These are phyloP conservation scores for Falco biarmicus DNA, from an alignment of 2,797 vertebrate genomes.

Conservation along the genomic window DNA sequence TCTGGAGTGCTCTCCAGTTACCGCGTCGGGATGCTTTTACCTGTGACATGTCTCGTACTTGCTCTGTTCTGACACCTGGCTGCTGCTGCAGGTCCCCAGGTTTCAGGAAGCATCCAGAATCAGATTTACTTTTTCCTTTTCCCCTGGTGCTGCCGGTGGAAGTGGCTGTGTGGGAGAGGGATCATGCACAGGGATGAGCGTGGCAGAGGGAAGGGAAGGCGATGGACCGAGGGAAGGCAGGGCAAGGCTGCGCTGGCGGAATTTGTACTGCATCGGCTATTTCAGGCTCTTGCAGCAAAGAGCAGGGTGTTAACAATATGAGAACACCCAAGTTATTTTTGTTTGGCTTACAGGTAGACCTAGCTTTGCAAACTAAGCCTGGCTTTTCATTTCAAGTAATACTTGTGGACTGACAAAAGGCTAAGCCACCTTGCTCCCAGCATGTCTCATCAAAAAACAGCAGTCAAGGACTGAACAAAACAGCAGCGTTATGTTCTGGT, in stretches of 20 bases:
- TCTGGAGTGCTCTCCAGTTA: not conserved
- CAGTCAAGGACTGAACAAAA: not conserved
- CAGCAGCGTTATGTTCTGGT: fast-evolving
- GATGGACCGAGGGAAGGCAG: not conserved
- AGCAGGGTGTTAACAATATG: not conserved
- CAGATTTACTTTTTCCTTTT: not conserved
- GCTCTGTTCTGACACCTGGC: fast-evolving
- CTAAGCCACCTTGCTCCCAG: not conserved
- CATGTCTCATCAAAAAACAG: not conserved
- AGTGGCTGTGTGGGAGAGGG: not conserved
- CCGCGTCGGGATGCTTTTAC: not conserved
- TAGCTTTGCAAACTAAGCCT: not conserved
- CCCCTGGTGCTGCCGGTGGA: not conserved
- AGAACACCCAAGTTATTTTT: not conserved
- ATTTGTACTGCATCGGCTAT: too few species aligned
- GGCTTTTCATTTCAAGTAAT: not conserved
- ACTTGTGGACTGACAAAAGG: not conserved
- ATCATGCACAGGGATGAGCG: fast-evolving
- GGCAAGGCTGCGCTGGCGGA: not conserved
- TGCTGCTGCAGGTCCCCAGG: fast-evolving
- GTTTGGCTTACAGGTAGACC: not conserved
- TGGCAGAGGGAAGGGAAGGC: not conserved
- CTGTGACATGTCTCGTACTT: not conserved
- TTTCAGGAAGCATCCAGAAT: not conserved
- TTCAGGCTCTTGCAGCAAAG: not conserved